Evolutionary conservation across 2,113 vertebrate species (phyloP), one percentile per base, ranked within the genome.

Genomic region (Columba livia): DNA sequence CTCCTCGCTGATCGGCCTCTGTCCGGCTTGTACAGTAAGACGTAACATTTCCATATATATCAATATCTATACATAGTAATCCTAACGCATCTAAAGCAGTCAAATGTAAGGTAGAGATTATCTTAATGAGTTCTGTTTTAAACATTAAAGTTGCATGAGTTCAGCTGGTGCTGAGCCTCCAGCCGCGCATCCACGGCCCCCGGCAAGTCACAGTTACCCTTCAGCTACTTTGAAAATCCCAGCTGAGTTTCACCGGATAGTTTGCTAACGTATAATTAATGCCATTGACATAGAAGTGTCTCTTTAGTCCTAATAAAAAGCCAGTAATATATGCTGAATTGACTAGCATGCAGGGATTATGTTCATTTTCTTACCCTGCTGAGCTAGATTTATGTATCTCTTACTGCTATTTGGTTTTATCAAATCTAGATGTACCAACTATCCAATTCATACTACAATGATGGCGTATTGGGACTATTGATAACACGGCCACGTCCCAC

Each of bases 401-500:
- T 36, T 34, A 15, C 66, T 90, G 60, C 48, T 36, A 1, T 42
- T 65, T 44, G 32, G 15, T 38, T 71, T 73, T 67, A 57, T 53
- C 61, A 34, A 47, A 42, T 25, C 58, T 15, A 18, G 70, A 36
- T 7, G 29, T 13, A 12, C 53, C 31, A 44, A 21, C 38, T 31
- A 11, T 38, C n/a, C 50, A 34, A n/a, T 32, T 40, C 23, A 1
- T 7, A 1, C 20, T 16, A 6, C 6, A 24, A 1, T 1, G 34
- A 5, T 17, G 72, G 19, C 11, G 0, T 6, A 13, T 28, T 2
- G 3, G 54, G 32, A 8, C 15, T 10, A 5, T 1, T 34, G 72
- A 20, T 61, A 61, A 25, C 36, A 7, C n/a, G 29, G 62, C 56
- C 51, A 3, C 0, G 5, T 15, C 71, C 16, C 21, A 1, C 44